Percentiles rank a stretch among this genome's conserved stretches.
phyloP scores from a whole-genome alignment of 2,888 invertebrate genomes.

The Oxystoma pomonae region DNA sequence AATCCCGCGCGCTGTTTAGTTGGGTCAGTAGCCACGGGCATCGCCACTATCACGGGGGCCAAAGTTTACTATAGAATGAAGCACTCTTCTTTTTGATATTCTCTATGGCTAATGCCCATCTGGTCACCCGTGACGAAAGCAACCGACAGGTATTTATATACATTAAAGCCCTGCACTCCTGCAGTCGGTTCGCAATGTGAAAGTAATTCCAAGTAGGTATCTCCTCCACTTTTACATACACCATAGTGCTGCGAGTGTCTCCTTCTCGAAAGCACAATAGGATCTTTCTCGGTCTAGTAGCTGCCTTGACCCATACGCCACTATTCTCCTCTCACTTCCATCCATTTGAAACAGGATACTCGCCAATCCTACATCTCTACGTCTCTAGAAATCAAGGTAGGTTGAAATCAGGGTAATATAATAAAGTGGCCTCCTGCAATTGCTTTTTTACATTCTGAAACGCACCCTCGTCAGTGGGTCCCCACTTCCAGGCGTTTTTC shows the following conservation, averaged over 20 bases:
- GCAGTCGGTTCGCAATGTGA: constrained; percentile 6
- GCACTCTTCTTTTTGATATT: no score
- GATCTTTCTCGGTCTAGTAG: no score
- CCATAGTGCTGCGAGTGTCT: constrained; percentile 3
- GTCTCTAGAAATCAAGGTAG: neutral
- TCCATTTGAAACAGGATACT: neutral
- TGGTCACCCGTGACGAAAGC: no score
- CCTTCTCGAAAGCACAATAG: constrained; percentile 3
- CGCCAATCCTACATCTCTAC: neutral
- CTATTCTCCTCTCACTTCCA: neutral
- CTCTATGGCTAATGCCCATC: no score
- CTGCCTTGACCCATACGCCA: constrained; percentile 4
- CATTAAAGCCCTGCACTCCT: no score
- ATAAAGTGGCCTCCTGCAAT: neutral
- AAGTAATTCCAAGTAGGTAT: neutral
- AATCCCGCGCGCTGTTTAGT: no score
- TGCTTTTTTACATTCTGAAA: constrained; percentile 3
- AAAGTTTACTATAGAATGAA: no score
- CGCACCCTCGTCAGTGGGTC: neutral
- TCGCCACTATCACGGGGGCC: no score
- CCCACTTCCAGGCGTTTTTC: constrained; percentile 8
- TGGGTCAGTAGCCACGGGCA: no score
- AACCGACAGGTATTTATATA: no score
- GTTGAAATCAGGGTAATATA: constrained; percentile 7
- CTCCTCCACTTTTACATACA: neutral